Percentiles rank a stretch among this genome's conserved stretches.
phyloP scores from a whole-genome alignment of 2,888 invertebrate species.

The Epiblema foenella region DNA sequence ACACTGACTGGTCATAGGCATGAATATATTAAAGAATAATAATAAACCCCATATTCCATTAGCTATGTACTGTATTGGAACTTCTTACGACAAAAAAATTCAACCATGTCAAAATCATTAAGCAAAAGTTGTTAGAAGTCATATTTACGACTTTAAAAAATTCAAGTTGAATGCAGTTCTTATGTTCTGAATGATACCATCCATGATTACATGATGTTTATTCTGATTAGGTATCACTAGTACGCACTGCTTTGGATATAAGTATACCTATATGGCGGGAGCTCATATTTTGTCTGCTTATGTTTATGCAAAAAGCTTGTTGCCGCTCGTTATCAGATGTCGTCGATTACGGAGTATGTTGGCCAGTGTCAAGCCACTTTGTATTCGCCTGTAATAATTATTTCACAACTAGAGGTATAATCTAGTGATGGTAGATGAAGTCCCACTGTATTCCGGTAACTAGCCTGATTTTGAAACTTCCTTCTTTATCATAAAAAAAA shows the following conservation, averaged over 20 bases:
- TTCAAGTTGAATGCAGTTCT: constrained; percentile 37
- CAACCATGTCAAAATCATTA: background rate
- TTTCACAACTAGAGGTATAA: background rate
- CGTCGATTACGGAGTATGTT: constrained; percentile 30
- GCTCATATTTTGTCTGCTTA: constrained; percentile 40
- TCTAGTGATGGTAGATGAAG: background rate
- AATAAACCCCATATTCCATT: background rate
- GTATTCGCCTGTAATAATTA: constrained; percentile 17
- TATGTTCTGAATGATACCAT: constrained; percentile 26
- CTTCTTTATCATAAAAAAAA: no score
- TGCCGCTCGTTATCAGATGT: constrained; percentile 39
- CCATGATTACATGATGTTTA: constrained; percentile 35
- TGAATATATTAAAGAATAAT: background rate
- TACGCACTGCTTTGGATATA: constrained; percentile 13
- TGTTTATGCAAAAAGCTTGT: constrained; percentile 43
- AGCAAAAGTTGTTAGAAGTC: constrained; percentile 11
- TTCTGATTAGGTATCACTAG: constrained; percentile 32
- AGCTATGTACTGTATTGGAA: background rate
- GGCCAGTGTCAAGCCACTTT: background rate
- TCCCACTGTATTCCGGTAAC: background rate
- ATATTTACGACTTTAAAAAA: constrained; percentile 15
- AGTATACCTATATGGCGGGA: background rate
- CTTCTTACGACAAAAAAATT: background rate
- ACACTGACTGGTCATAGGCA: background rate
- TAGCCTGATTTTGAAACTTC: no score